These are phyloP conservation scores for Erythrolamprus reginae DNA, from an alignment of 2,113 vertebrate species.

Conservation along the genomic window DNA sequence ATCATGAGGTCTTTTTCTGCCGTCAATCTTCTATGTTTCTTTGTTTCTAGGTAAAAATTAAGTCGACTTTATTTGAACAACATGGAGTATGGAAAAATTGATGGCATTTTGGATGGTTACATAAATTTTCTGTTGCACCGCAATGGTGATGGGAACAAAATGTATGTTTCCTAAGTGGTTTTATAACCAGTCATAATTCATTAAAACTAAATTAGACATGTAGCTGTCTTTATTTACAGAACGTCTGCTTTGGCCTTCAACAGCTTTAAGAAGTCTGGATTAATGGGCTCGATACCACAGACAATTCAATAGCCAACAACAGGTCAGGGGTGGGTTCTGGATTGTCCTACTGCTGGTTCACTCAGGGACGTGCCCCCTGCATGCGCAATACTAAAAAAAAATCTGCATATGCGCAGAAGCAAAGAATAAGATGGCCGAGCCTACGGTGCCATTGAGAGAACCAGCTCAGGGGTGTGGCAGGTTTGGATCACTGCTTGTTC, in stretches of 20 bases:
- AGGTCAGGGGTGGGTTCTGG: too few species aligned
- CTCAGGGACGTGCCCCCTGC: too few species aligned
- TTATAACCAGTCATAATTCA: background rate
- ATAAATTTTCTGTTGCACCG: background rate
- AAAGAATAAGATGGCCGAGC: too few species aligned
- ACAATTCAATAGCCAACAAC: background rate
- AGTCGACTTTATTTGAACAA: background rate
- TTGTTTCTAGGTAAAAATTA: background rate
- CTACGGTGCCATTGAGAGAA: too few species aligned
- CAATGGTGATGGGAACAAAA: background rate
- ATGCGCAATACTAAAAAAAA: too few species aligned
- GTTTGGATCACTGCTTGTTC: too few species aligned
- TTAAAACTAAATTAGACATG: background rate
- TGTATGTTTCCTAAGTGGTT: background rate
- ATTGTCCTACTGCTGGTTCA: too few species aligned
- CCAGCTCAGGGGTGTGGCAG: too few species aligned
- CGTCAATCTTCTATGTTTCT: too few species aligned
- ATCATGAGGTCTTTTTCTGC: too few species aligned
- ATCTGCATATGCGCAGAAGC: too few species aligned
- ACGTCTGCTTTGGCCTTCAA: background rate
- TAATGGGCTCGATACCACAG: background rate
- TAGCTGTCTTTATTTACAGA: background rate
- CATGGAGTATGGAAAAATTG: background rate
- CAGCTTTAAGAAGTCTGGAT: background rate
- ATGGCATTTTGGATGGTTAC: background rate